Base-by-base conservation (phyloP, 2,113 vertebrate species). In the Narcine bancroftii region DNA sequence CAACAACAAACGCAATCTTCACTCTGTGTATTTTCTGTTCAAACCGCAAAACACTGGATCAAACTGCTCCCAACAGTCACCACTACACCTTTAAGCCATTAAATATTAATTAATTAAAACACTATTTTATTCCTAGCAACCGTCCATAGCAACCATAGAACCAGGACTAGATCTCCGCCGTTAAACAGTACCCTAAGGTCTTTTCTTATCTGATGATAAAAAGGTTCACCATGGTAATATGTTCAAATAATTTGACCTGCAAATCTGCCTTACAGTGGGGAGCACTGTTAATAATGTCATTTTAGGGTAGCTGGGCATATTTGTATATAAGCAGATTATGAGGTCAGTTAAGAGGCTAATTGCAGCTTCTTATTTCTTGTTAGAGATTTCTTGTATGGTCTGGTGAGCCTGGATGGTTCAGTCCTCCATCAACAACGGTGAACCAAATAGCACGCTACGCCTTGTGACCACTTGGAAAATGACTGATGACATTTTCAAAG, bases 21-120 rank as follows among this genome's bases (percentile, higher is more conserved):
- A n/a, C 53, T 85, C 33, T n/a, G 11, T 81, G 50, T 7, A 2
- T 85, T 60, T 85, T 50, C 53, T 60, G 19, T 53, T 36, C 33
- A n/a, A 11, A 83, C 3, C 81, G n/a, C 81, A 17, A 6, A 0
- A 21, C 33, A 36, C 33, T 85, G 81, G 29, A 36, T n/a, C 3
- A 36, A 53, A 36, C 33, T 60, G 17, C n/a, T 60, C 50, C 53
- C 81, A 60, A 33, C 33, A n/a, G 19, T 60, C 53, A 36, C 53
- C 33, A 39, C 53, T 39, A n/a, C 81, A 36, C 81, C 81, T 87
- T 87, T 33, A 87, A 87, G 39, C 36, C 56, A 63, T 87, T 87
- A 87, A 87, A 87, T 87, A 87, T 87, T 60, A 87, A 87, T 87
- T 87, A 33, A 53, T 60, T 87, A 60, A 87, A 60, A 60, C 56